phyloP scores from a whole-genome alignment of 30 jellyfish, hydroid and myxozoan genomes.

The Chironex yamaguchii region DNA sequence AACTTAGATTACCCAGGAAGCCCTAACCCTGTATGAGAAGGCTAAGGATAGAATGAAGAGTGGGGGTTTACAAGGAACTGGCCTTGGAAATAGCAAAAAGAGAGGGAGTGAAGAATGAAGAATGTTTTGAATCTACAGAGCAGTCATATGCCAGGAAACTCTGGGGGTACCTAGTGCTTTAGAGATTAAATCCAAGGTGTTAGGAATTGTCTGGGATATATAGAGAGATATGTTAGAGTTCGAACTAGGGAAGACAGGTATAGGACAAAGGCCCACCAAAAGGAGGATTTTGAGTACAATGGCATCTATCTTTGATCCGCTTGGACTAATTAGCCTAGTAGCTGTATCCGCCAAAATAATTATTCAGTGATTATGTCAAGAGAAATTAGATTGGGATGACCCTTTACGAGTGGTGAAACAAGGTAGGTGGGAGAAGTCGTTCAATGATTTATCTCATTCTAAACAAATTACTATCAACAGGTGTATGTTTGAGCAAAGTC shows the following conservation, averaged over 20 bases:
- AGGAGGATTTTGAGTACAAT: slow-evolving; percentile 24
- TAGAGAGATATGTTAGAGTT: neutral
- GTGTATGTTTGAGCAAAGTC: slow-evolving; percentile 6
- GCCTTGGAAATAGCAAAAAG: too few relatives aligned
- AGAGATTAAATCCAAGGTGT: neutral
- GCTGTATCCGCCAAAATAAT: slow-evolving; percentile 20
- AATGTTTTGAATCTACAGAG: neutral
- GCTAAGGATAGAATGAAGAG: slow-evolving; percentile 16
- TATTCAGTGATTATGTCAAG: slow-evolving; percentile 5
- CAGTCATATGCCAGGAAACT: neutral
- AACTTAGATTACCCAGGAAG: neutral
- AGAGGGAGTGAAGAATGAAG: too few relatives aligned
- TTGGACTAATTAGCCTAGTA: slow-evolving; percentile 12
- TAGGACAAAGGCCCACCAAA: neutral
- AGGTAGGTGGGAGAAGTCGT: slow-evolving; percentile 6
- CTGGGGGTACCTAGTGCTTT: neutral
- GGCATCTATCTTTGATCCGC: slow-evolving; percentile 35
- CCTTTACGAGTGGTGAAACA: slow-evolving; percentile 5
- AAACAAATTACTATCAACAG: slow-evolving; percentile 1
- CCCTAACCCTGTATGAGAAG: slow-evolving; percentile 9
- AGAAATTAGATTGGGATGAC: slow-evolving; percentile 37
- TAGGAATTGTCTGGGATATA: slow-evolving; percentile 2
- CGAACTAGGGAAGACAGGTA: neutral
- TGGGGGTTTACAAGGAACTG: slow-evolving; percentile 20
- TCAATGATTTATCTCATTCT: neutral